Base-by-base conservation (phyloP, 2,113 vertebrate genomes). In the Rhinolophus ferrumequinum region DNA sequence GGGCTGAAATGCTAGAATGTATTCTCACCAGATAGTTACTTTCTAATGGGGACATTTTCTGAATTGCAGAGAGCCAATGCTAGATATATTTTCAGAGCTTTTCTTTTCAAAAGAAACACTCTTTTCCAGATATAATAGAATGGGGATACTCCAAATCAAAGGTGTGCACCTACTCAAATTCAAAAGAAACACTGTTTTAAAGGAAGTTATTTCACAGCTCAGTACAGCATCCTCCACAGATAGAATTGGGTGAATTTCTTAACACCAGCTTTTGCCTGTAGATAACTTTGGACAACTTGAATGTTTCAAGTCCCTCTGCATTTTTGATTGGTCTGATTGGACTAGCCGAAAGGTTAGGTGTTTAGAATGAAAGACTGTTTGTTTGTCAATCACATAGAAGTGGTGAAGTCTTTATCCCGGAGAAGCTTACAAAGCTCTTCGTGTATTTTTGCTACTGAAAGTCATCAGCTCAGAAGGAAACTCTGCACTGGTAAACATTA, bases 401-500 rank as follows among this genome's bases (percentile, higher is more conserved):
- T 35, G 96, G 56, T 47, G 41, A 80, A 5, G 28, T n/a, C 24
- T 95, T 93, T 96, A 76, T 92, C 38, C 67, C 67, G 88, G 0
- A 54, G 85, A 89, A 76, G 85, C 83, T 67, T 94, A 22, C 28
- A 91, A 97, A 86, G 16, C 16, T 95, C 26, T 77, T 97, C 95
- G 92, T 84, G 47, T 96, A 81, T 89, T 67, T 96, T 96, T 98
- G 93, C 47, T 96, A 64, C 87, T 89, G 95, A 94, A 97, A 98
- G 93, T 92, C 95, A 97, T 97, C 94, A 96, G 93, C 96, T 97
- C 2, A 0, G 89, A 97, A 97, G 96, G 95, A 95, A 79, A 70
- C 90, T 52, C 90, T 96, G 92, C 41, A 54, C 88, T 97, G 88
- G 97, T 98, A 98, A 98, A 98, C 93, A 96, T 96, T 98, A 91